A percentile compares a stretch with the other conserved stretches of the same genome.
phyloP scores from a whole-genome alignment of 2,797 vertebrate species.

The Spinus pinus region DNA sequence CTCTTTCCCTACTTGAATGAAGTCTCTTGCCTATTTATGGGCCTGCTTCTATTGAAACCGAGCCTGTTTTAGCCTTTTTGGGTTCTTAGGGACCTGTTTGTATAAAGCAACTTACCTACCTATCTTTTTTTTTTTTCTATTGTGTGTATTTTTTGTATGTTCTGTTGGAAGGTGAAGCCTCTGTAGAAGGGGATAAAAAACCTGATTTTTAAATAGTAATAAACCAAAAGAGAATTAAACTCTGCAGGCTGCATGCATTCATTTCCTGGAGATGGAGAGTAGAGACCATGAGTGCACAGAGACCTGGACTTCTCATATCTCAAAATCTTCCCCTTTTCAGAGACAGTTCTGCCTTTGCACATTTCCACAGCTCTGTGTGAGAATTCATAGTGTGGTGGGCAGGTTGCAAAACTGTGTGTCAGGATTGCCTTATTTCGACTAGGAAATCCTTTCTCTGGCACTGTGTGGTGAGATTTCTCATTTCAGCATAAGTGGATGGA shows the following conservation, averaged over 20 bases:
- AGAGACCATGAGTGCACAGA: not conserved
- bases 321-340: not conserved
- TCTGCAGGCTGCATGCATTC: constrained; percentile 62
- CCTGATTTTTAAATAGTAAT: constrained; percentile 69
- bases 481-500: not conserved
- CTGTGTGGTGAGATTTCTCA: not conserved
- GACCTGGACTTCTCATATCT: not conserved
- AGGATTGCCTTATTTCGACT: not conserved
- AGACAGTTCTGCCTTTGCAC: not conserved
- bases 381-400: not conserved
- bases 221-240: constrained; percentile 70
- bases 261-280: constrained; percentile 43
- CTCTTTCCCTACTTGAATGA: constrained; percentile 67
- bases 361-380: not conserved
- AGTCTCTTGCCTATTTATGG: constrained; percentile 66
- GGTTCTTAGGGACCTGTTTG: constrained; percentile 69
- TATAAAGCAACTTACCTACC: constrained; percentile 69
- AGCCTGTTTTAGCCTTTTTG: constrained; percentile 68
- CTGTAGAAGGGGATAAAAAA: constrained; percentile 66
- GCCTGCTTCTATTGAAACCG: constrained; percentile 69
- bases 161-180: constrained; percentile 70
- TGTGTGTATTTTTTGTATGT: constrained; percentile 71
- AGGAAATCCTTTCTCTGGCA: not conserved
- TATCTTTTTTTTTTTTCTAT: constrained; percentile 64
- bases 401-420: not conserved